Evolutionary conservation across 2,113 vertebrate species (phyloP).

Genomic region (Lutjanus erythropterus): DNA sequence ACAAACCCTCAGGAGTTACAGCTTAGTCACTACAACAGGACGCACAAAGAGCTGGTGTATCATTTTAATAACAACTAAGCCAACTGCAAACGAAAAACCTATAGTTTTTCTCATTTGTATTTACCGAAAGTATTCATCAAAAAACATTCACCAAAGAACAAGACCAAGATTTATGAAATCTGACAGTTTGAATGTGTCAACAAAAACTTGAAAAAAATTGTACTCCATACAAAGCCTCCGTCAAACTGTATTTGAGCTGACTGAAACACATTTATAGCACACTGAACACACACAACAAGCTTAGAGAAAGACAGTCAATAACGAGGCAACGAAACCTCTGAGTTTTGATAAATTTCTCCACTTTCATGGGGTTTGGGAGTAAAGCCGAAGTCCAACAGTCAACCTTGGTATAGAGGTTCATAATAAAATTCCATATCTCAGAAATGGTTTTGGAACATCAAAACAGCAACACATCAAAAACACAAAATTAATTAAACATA

Average conservation of each 20-base stretch:
- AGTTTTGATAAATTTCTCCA: background rate
- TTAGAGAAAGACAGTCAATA: background rate
- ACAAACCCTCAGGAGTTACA: too few relatives aligned
- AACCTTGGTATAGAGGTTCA: background rate
- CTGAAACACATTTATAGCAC: background rate
- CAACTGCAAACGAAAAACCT: too few relatives aligned
- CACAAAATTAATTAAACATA: background rate
- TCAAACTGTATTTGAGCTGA: background rate
- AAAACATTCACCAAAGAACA: background rate
- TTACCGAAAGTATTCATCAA: background rate
- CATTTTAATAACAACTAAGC: too few relatives aligned
- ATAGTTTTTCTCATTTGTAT: too few relatives aligned
- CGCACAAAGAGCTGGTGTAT: too few relatives aligned
- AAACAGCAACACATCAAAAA: background rate
- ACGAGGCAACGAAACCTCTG: background rate
- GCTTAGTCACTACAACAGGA: too few relatives aligned
- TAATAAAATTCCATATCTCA: background rate
- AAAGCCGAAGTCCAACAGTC: background rate
- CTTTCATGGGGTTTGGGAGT: background rate
- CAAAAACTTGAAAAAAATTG: background rate
- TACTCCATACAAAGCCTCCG: background rate
- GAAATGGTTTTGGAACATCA: background rate
- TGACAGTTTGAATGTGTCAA: background rate
- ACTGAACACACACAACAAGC: background rate
- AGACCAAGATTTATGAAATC: background rate